Conservation (phyloP, 1,140 invertebrate genomes). For the Drosophila sturtevanti region DNA sequence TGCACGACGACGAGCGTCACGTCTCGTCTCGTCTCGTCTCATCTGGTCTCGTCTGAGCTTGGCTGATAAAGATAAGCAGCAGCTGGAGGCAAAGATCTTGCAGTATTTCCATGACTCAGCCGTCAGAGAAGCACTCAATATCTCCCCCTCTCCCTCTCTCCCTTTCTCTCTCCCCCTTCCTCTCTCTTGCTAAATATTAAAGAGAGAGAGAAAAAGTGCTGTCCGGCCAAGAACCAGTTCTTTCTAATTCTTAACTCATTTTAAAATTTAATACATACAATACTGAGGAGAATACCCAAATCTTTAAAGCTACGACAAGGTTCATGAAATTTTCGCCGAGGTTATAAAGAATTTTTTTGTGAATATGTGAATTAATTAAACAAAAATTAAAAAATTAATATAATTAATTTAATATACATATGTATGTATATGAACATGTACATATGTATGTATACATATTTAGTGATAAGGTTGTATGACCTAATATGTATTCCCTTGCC, state of each 20-base stretch:
- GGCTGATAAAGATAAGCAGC: not conserved
- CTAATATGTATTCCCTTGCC: not conserved
- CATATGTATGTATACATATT: not conserved
- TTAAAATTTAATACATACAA: too few relatives aligned
- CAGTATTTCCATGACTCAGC: slow-evolving; percentile 7
- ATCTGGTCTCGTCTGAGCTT: not conserved
- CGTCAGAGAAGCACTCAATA: not conserved
- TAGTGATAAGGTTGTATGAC: slow-evolving; percentile 4
- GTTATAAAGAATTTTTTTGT: too few relatives aligned
- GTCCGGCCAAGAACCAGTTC: too few relatives aligned
- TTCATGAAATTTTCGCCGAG: too few relatives aligned
- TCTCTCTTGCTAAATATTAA: not conserved
- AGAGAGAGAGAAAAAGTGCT: not conserved
- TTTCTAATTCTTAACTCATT: too few relatives aligned
- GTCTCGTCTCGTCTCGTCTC: not conserved
- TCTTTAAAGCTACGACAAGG: too few relatives aligned
- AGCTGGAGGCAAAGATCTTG: not conserved
- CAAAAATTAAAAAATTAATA: too few relatives aligned
- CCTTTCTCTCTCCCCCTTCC: not conserved
- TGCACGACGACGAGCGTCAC: not conserved
- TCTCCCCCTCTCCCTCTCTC: not conserved
- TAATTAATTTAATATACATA: not conserved
- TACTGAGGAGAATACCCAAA: too few relatives aligned
- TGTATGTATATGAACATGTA: not conserved
- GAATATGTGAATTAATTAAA: too few relatives aligned